Evolutionary conservation across 2,797 vertebrate species (phyloP).

Genomic region (Paratrypauchen microcephalus): DNA sequence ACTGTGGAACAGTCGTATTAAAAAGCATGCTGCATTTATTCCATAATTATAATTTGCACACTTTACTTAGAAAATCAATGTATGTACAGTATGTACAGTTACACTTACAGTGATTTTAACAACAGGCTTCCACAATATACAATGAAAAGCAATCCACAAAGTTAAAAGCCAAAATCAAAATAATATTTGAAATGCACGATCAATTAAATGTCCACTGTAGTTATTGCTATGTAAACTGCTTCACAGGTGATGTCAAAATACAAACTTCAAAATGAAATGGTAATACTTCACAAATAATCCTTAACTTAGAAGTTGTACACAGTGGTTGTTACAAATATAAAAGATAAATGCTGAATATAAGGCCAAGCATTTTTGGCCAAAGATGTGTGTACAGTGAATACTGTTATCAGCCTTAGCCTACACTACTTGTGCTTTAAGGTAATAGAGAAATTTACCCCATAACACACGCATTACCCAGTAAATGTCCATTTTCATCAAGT

Average conservation of each 20-base stretch:
- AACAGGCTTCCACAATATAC: not conserved
- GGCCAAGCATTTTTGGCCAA: not conserved
- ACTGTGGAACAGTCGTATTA: not conserved
- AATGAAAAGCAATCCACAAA: not conserved
- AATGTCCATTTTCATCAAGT: not conserved
- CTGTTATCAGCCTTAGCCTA: constrained; percentile 1
- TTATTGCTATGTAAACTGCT: not conserved
- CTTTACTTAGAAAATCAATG: constrained; percentile 34
- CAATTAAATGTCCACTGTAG: not conserved
- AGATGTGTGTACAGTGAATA: not conserved
- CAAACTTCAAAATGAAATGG: not conserved
- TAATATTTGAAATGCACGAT: not conserved
- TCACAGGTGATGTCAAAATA: not conserved
- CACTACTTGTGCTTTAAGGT: constrained; percentile 36
- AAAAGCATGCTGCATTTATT: constrained; percentile 13
- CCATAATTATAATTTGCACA: constrained; percentile 19
- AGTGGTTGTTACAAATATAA: not conserved
- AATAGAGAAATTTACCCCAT: constrained; percentile 12
- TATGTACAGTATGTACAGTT: constrained; percentile 60
- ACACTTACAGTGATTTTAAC: constrained; percentile 46
- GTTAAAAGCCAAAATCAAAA: not conserved
- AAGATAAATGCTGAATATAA: constrained; percentile 19
- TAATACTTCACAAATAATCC: not conserved
- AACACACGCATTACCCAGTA: not conserved
- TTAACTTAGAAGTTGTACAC: not conserved